phyloP scores from a whole-genome alignment of 2,888 invertebrate species.

The Eristalis intricaria region DNA sequence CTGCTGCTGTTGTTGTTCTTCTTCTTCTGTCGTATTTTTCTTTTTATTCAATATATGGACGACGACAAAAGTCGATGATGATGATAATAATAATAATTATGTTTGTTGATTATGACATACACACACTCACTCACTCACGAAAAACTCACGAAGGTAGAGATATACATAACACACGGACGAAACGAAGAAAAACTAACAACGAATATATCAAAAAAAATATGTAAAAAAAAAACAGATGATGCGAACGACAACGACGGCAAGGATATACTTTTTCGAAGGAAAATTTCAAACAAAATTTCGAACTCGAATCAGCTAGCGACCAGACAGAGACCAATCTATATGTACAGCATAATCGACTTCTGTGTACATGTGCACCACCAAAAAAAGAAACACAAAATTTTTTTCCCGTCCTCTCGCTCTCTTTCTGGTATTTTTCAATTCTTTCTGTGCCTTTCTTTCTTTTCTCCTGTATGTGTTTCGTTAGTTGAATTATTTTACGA shows the following conservation, averaged over 20 bases:
- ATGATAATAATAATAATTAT: not conserved
- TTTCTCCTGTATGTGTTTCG: not conserved
- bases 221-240: not conserved
- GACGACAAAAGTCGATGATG: not conserved
- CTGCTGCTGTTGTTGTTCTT: no score
- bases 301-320: not conserved
- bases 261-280: not conserved
- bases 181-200: no score
- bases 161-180: not conserved
- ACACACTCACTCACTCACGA: not conserved
- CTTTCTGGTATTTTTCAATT: no score
- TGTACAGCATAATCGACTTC: constrained; percentile 19
- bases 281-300: not conserved
- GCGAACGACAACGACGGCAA: not conserved
- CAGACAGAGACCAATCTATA: not conserved
- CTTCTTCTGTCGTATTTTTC: not conserved
- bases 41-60: not conserved
- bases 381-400: not conserved
- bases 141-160: not conserved
- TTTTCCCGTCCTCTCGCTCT: not conserved
- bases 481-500: not conserved
- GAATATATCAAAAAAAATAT: not conserved
- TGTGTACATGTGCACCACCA: constrained; percentile 6
- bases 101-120: not conserved
- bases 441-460: not conserved